Conservation (phyloP, 2,113 vertebrate genomes). For the Forbesichthys papilliferus region DNA sequence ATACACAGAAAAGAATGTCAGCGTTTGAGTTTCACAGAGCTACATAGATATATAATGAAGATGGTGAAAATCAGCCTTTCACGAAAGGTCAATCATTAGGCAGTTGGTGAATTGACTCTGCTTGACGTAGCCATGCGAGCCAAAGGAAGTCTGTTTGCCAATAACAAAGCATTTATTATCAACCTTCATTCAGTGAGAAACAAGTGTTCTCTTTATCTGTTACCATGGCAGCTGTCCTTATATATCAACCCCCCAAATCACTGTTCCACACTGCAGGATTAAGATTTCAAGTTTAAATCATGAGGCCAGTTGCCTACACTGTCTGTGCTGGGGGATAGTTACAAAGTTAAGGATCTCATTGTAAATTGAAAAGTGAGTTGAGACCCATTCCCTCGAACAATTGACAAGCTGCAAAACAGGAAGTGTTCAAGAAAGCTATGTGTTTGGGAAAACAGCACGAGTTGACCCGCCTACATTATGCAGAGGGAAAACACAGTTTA, state of each 20-base stretch:
- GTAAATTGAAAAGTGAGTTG: constrained; percentile 63
- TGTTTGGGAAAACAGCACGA: constrained; percentile 46
- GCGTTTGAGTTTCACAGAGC: too few relatives aligned
- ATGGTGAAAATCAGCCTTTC: neutral
- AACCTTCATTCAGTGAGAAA: constrained; percentile 27
- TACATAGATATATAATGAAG: neutral
- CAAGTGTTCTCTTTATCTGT: constrained; percentile 55
- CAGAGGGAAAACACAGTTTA: neutral
- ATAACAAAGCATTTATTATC: constrained; percentile 62
- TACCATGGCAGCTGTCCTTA: constrained; percentile 58
- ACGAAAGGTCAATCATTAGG: constrained; percentile 18
- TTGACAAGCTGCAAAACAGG: constrained; percentile 59
- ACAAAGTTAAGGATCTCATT: constrained; percentile 34
- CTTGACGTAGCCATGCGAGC: constrained; percentile 37
- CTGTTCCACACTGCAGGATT: constrained; percentile 2
- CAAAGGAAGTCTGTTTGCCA: constrained; percentile 16
- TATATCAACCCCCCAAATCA: constrained; percentile 7
- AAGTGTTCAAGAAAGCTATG: constrained; percentile 65
- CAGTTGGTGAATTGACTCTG: constrained; percentile 30
- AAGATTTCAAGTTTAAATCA: constrained; percentile 31
- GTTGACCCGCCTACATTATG: neutral
- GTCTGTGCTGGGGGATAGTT: constrained; percentile 28
- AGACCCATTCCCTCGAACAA: constrained; percentile 52
- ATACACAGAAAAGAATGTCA: neutral
- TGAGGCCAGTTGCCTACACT: constrained; percentile 19